Conservation (phyloP, 2,113 vertebrate species). For the Cinclus cinclus region DNA sequence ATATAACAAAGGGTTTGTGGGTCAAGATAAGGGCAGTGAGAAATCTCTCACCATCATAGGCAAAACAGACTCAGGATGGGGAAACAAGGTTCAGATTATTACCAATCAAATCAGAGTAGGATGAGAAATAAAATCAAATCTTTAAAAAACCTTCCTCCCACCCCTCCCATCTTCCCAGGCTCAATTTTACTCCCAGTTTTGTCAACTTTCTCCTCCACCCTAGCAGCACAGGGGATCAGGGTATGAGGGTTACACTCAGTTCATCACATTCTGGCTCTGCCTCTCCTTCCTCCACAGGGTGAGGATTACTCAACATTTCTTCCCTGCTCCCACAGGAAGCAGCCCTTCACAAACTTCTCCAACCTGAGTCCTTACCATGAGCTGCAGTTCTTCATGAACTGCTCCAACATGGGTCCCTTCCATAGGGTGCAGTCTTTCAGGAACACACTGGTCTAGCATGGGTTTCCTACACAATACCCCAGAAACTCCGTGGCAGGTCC, state of each 20-base stretch:
- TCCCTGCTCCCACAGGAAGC: not conserved
- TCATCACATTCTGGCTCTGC: not conserved
- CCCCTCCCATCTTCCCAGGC: not conserved
- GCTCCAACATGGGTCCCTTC: not conserved
- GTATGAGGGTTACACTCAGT: not conserved
- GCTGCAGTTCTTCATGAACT: not conserved
- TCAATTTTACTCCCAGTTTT: not conserved
- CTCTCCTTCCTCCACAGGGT: not conserved
- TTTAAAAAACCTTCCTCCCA: not conserved
- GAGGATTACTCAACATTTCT: not conserved
- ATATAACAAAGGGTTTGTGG: not conserved
- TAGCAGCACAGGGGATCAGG: not conserved
- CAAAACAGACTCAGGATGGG: not conserved
- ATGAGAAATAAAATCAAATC: not conserved
- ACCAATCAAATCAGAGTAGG: not conserved
- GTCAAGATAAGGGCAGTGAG: not conserved
- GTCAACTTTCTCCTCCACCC: not conserved
- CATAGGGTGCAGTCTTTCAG: not conserved
- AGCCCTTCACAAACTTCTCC: not conserved
- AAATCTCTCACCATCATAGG: not conserved
- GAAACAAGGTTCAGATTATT: not conserved
- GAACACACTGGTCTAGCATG: not conserved
- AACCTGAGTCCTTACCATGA: not conserved
- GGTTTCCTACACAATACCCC: not conserved
- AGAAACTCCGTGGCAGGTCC: not conserved